Conservation (phyloP, 2,113 vertebrate species). For the Oplegnathus fasciatus region DNA sequence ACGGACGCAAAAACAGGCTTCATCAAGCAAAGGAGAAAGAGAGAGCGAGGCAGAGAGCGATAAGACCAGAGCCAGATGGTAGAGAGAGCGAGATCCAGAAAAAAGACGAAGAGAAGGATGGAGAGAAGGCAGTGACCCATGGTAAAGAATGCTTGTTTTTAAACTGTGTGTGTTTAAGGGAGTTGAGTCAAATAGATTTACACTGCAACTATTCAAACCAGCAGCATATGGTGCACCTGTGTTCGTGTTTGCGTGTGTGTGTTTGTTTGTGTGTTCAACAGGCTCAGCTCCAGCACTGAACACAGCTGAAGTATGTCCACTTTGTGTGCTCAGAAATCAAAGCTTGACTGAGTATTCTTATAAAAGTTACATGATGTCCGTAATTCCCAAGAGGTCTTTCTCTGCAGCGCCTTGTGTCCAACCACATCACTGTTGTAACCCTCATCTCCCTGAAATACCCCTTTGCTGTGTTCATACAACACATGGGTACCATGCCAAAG, state of each 20-base stretch:
- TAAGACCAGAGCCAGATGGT: neutral
- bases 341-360: neutral
- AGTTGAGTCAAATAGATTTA: constrained; percentile 23
- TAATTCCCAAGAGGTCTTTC: neutral
- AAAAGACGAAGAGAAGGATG: neutral
- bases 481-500: constrained; percentile 5
- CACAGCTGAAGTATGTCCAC: neutral
- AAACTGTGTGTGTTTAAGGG: neutral
- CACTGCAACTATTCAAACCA: constrained; percentile 5
- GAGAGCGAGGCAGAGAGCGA: neutral
- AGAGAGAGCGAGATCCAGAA: neutral
- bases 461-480: constrained; percentile 9
- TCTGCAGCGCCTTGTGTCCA: neutral
- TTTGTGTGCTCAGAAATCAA: neutral
- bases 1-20: neutral
- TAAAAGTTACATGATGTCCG: neutral
- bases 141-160: neutral
- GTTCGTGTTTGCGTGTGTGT: neutral
- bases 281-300: neutral
- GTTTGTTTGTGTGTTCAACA: neutral
- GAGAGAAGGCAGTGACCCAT: neutral
- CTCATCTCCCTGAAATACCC: neutral
- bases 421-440: neutral
- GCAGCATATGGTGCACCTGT: constrained; percentile 43
- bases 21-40: neutral